These are phyloP conservation scores for Xerus inauris DNA, from an alignment of 2,113 vertebrate species.

Conservation along the genomic window DNA sequence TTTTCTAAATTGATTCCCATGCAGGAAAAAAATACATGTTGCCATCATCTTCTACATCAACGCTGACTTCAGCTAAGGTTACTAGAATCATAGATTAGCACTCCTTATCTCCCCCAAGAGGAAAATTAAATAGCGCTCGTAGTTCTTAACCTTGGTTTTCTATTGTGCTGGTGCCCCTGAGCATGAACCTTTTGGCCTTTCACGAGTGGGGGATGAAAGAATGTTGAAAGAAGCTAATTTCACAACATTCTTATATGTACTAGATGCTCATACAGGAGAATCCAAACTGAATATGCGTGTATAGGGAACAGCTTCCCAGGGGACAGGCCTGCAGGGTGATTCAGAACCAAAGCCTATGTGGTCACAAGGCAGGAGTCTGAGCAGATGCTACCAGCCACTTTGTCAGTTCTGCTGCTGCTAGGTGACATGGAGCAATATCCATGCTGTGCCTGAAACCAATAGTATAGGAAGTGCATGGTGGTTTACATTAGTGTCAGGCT, in stretches of 20 bases:
- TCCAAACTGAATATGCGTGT: fast-evolving
- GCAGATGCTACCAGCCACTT: not conserved
- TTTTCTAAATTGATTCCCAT: slow-evolving; percentile 50
- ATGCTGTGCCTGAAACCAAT: not conserved
- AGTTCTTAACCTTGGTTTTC: not conserved
- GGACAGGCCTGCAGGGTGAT: fast-evolving
- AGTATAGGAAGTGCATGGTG: not conserved
- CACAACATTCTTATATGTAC: too few species aligned
- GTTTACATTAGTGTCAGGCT: not conserved
- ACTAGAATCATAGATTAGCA: not conserved
- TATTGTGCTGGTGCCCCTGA: not conserved
- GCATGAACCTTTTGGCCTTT: not conserved
- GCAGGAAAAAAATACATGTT: not conserved
- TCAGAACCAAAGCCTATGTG: too few species aligned
- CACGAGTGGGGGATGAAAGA: fast-evolving
- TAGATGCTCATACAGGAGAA: too few species aligned
- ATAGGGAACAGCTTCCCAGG: not conserved
- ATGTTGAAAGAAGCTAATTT: not conserved
- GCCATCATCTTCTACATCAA: not conserved
- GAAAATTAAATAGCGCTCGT: not conserved
- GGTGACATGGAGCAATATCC: not conserved
- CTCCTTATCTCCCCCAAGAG: not conserved
- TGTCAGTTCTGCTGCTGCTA: not conserved
- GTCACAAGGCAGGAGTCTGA: not conserved
- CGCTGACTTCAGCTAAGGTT: not conserved